Evolutionary conservation across 2,113 vertebrate genomes (phyloP), one percentile per base, ranked within the genome.

Genomic region (Centrocercus urophasianus): DNA sequence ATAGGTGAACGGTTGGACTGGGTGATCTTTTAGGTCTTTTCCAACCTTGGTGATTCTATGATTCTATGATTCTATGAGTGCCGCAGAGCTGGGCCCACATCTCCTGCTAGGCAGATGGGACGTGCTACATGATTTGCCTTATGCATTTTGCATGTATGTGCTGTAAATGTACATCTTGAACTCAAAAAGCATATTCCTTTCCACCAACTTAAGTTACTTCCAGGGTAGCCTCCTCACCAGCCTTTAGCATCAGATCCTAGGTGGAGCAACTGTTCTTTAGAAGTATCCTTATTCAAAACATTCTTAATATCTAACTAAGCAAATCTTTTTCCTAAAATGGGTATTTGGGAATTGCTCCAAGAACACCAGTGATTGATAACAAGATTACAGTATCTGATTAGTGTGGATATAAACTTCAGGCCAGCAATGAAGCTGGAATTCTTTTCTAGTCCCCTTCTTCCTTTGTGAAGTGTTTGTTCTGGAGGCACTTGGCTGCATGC

Each of bases 311-410:
- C 48, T 88, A 91, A 82, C 64, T 66, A 72, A 91, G 85, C 61
- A 83, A 88, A 83, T 93, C 94, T 52, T 83, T 89, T 93, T 65
- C 76, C 88, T 96, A 79, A 95, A 95, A 97, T 86, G 77, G 64
- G 19, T 79, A 42, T 73, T 91, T 92, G 73, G 94, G 86, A 94
- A 76, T 38, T 74, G n/a, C 66, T 95, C 88, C 96, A 96, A 94
- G 92, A 97, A 93, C 90, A 57, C 54, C 36, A 84, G 70, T 90
- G 86, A 94, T 73, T 95, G 93, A 94, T 97, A 95, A 96, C 2
- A 0, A 93, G 85, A 90, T 95, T 95, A 93, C 61, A 82, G 66
- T 19, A 86, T 94, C 73, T 0, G 48, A 88, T 96, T 95, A 91
- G 76, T 30, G 52, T 93, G 76, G 73, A 74, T 88, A 86, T 86